Evolutionary conservation across 2,888 invertebrate species (phyloP).

Genomic region (Scaptomyza caliginosa): DNA sequence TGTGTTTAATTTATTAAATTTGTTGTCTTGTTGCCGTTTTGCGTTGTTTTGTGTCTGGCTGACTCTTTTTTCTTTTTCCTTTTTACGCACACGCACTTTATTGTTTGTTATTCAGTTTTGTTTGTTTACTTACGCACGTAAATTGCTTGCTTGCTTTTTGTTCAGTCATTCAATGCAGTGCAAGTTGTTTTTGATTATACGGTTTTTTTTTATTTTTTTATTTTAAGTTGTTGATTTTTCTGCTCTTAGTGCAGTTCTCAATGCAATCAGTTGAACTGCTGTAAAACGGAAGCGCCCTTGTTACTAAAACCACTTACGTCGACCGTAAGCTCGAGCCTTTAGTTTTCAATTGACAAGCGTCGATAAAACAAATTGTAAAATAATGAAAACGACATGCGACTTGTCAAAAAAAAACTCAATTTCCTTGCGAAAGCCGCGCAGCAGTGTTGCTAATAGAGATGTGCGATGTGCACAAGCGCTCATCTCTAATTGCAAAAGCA

Average conservation of each 20-base stretch:
- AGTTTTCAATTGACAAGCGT: slow-evolving; percentile 16
- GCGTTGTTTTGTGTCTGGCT: slow-evolving; percentile 52
- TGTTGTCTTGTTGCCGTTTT: slow-evolving; percentile 36
- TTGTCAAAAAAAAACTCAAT: slow-evolving; percentile 38
- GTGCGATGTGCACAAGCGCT: slow-evolving; percentile 40
- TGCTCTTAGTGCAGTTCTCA: slow-evolving; percentile 27
- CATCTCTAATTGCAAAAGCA: slow-evolving; percentile 40
- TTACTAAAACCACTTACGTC: slow-evolving; percentile 31
- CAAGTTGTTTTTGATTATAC: slow-evolving; percentile 5
- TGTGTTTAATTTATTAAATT: slow-evolving; percentile 9
- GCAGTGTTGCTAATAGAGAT: slow-evolving; percentile 54
- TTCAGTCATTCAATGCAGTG: slow-evolving; percentile 31
- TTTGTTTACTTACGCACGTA: slow-evolving; percentile 37
- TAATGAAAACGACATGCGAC: slow-evolving; percentile 32
- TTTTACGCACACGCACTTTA: slow-evolving; percentile 9
- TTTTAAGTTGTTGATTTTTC: slow-evolving; percentile 38
- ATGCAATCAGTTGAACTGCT: slow-evolving; percentile 39
- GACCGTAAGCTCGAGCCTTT: slow-evolving; percentile 22
- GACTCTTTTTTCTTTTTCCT: slow-evolving; percentile 10
- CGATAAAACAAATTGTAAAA: slow-evolving; percentile 14
- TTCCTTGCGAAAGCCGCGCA: slow-evolving; percentile 54
- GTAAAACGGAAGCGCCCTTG: slow-evolving; percentile 30
- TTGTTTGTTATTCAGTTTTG: not conserved
- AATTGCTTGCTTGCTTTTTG: slow-evolving; percentile 37
- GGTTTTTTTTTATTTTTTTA: slow-evolving; percentile 6